These are phyloP conservation scores for Agonopterix heracliana DNA, from an alignment of 2,888 invertebrate species.

Conservation along the genomic window DNA sequence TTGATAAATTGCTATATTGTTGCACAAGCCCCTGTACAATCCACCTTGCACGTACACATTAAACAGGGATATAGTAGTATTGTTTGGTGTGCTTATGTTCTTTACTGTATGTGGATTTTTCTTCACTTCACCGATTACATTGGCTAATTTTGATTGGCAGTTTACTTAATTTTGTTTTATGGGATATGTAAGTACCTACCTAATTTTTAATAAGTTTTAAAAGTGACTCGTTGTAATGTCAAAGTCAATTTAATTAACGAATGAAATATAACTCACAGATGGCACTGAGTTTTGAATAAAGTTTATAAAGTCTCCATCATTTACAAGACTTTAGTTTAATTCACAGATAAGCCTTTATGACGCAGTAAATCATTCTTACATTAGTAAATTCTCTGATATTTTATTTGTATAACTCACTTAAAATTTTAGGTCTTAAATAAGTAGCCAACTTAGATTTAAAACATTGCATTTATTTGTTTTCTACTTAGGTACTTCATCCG, in stretches of 20 bases:
- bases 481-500: too few species aligned
- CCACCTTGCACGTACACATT: background rate
- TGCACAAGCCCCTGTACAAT: slow-evolving; percentile 37
- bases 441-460: too few species aligned
- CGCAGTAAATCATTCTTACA: too few species aligned
- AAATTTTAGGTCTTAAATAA: too few species aligned
- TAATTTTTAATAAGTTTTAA: background rate
- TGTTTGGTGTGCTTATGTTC: background rate
- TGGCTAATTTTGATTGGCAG: slow-evolving; percentile 7
- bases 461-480: too few species aligned
- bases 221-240: background rate
- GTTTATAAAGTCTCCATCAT: too few species aligned
- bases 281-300: background rate
- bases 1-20: slow-evolving; percentile 74
- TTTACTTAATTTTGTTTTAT: slow-evolving; percentile 1
- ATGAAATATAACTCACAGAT: background rate
- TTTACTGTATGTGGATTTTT: slow-evolving; percentile 3
- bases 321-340: background rate
- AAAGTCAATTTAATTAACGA: background rate
- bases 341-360: too few species aligned
- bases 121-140: slow-evolving; percentile 1
- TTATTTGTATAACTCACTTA: too few species aligned
- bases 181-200: background rate
- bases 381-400: too few species aligned
- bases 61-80: background rate